Conservation (phyloP, 2,888 invertebrate species). For the Hypomecis atomaria region DNA sequence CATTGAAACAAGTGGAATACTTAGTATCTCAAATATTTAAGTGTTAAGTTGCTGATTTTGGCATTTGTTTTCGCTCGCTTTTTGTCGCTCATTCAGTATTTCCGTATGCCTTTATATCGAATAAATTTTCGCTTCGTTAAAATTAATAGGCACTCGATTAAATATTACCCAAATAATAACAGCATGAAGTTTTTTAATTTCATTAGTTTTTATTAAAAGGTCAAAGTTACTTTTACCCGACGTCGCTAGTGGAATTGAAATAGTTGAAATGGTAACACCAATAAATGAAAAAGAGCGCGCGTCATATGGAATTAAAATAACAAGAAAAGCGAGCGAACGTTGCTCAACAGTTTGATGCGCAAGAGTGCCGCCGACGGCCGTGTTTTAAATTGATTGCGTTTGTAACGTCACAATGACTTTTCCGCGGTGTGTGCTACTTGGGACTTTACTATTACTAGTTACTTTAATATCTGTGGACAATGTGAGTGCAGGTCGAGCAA, state of each 20-base stretch:
- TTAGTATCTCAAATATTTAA: too few relatives aligned
- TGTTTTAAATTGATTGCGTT: conserved; percentile 39
- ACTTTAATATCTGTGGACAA: conserved; percentile 43
- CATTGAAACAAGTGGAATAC: too few relatives aligned
- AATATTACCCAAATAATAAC: too few relatives aligned
- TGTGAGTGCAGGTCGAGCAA: conserved; percentile 42
- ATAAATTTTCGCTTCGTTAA: too few relatives aligned
- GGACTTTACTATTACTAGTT: conserved; percentile 56
- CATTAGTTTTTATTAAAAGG: too few relatives aligned
- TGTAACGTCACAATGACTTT: conserved; percentile 53
- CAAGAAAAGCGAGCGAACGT: conserved; percentile 23
- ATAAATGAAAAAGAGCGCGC: conserved; percentile 7
- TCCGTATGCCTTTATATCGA: too few relatives aligned
- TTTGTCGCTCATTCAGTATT: too few relatives aligned
- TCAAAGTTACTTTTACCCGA: too few relatives aligned
- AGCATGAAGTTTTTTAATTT: too few relatives aligned
- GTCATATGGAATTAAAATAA: conserved; percentile 28
- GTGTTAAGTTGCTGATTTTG: too few relatives aligned
- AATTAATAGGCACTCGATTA: too few relatives aligned
- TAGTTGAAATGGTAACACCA: conserved; percentile 10
- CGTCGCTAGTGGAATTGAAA: neutral
- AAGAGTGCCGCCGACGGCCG: conserved; percentile 47
- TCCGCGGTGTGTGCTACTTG: conserved; percentile 57
- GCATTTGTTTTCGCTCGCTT: too few relatives aligned
- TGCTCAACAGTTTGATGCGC: conserved; percentile 53